phyloP scores from a whole-genome alignment of 2,797 vertebrate genomes.

The Allobates femoralis region DNA sequence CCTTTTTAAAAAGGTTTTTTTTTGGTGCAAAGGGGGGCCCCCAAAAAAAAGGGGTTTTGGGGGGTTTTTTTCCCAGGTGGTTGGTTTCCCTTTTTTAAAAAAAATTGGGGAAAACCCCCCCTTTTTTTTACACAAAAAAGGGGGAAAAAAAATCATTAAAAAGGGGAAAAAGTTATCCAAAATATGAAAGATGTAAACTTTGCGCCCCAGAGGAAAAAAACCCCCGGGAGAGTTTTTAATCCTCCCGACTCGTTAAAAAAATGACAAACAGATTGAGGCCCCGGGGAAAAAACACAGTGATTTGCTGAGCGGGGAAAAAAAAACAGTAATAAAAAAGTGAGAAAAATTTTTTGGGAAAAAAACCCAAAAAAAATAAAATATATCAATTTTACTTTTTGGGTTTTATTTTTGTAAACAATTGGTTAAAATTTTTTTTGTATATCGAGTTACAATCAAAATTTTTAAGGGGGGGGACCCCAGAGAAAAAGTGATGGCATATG shows the following conservation, averaged over 20 bases:
- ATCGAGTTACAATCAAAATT: too few species aligned
- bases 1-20: too few species aligned
- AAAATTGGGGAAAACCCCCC: too few species aligned
- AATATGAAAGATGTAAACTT: constrained; percentile 68
- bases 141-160: background rate
- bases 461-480: too few species aligned
- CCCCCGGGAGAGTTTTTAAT: constrained; percentile 68
- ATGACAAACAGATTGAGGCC: constrained; percentile 69
- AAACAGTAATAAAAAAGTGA: constrained; percentile 68
- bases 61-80: too few species aligned
- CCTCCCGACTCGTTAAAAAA: constrained; percentile 69
- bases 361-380: constrained; percentile 65
- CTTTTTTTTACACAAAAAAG: background rate
- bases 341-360: constrained; percentile 70
- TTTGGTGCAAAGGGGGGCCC: too few species aligned
- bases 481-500: too few species aligned
- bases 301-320: constrained; percentile 70
- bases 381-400: background rate
- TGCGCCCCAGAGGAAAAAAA: constrained; percentile 64
- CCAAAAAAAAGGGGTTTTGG: too few species aligned
- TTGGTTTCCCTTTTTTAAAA: too few species aligned
- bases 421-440: background rate
- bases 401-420: background rate
- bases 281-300: constrained; percentile 70
- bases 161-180: background rate